These are phyloP conservation scores for Rhagologus leucostigma DNA, from an alignment of 2,113 vertebrate species.

Conservation along the genomic window DNA sequence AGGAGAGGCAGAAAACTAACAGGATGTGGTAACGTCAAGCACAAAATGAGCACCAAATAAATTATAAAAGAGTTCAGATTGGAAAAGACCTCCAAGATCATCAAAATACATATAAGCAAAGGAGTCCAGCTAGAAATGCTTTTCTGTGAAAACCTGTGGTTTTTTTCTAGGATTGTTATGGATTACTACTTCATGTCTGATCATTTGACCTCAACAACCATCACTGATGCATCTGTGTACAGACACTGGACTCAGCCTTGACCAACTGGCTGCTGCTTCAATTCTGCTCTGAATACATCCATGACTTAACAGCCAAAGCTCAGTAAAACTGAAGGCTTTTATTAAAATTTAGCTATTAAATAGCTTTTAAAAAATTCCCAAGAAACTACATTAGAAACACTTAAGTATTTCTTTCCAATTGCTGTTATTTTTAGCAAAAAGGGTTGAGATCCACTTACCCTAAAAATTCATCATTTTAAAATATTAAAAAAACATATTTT, in stretches of 20 bases:
- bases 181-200: background rate
- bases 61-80: background rate
- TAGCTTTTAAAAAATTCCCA: background rate
- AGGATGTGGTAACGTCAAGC: background rate
- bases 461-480: background rate
- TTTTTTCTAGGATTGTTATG: background rate
- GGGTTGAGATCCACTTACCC: background rate
- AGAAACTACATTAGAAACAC: background rate
- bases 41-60: background rate
- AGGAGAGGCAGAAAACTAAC: background rate
- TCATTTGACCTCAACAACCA: background rate
- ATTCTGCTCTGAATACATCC: background rate
- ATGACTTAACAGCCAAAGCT: background rate
- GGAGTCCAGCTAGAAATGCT: background rate
- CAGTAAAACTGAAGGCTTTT: background rate
- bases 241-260: background rate
- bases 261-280: background rate
- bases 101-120: background rate
- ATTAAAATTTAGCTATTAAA: background rate
- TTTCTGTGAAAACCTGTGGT: background rate
- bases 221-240: accelerated
- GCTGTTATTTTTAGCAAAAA: background rate
- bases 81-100: background rate
- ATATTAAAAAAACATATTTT: background rate
- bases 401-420: background rate